Evolutionary conservation across 2,797 vertebrate species (phyloP).

Genomic region (Callimico goeldii): DNA sequence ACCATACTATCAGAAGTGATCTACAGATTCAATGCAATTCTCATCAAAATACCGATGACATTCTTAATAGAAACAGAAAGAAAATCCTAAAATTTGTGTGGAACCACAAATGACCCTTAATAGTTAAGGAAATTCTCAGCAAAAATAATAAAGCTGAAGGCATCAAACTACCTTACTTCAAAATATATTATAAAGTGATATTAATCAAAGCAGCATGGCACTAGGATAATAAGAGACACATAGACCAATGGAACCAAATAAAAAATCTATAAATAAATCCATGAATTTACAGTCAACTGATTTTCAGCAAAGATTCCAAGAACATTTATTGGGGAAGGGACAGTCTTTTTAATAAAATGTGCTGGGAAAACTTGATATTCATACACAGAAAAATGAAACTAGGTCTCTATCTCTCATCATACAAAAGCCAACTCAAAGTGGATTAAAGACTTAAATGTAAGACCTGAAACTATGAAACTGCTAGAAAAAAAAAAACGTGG

Average conservation of each 20-base stretch:
- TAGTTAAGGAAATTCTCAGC: not conserved
- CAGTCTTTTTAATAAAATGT: not conserved
- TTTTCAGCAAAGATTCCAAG: not conserved
- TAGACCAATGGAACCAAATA: not conserved
- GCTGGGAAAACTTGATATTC: not conserved
- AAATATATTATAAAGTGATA: not conserved
- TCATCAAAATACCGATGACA: not conserved
- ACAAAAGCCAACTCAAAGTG: not conserved
- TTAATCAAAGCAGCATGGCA: not conserved
- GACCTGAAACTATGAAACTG: not conserved
- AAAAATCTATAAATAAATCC: not conserved
- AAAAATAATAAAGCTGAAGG: not conserved
- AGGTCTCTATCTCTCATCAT: not conserved
- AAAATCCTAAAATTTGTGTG: not conserved
- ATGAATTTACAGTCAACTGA: not conserved
- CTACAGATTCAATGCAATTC: not conserved
- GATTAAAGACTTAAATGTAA: not conserved
- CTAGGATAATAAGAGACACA: not conserved
- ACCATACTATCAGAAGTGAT: not conserved
- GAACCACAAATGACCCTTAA: not conserved
- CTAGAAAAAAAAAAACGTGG: not conserved
- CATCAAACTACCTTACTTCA: not conserved
- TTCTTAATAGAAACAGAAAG: not conserved
- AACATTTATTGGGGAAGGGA: not conserved
- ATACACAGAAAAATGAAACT: not conserved